Conservation (phyloP, 2,113 vertebrate species). For the Sarotherodon lohbergeri region DNA sequence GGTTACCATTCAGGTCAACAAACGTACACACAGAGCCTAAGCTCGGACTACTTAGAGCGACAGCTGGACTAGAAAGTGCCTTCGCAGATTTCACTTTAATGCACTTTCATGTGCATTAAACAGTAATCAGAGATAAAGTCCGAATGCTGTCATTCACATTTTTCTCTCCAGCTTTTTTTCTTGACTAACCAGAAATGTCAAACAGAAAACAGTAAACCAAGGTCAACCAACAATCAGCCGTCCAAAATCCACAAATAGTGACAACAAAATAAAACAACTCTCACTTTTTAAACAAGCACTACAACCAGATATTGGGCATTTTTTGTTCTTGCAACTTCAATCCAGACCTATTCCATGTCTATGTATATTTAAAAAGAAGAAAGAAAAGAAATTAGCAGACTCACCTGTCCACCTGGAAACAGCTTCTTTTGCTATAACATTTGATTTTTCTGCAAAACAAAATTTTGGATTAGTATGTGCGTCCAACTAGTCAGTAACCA, state of each 20-base stretch:
- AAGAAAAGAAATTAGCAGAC: constrained; percentile 11
- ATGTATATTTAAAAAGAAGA: background rate
- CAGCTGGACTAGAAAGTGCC: background rate
- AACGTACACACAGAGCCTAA: background rate
- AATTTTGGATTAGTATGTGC: background rate
- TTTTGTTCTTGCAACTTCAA: background rate
- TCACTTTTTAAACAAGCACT: background rate
- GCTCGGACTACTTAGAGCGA: background rate
- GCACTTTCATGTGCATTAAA: background rate
- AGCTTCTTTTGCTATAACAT: constrained; percentile 86
- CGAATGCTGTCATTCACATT: background rate
- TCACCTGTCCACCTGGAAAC: constrained; percentile 95
- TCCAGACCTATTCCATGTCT: background rate
- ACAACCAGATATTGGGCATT: background rate
- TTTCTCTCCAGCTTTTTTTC: too few relatives aligned
- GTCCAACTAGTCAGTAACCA: background rate
- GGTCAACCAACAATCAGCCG: background rate
- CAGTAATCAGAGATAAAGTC: background rate
- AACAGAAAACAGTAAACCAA: background rate
- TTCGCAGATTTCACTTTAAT: background rate
- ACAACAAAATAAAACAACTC: background rate
- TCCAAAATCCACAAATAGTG: background rate
- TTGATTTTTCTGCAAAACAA: constrained; percentile 79
- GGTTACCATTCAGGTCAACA: constrained; percentile 31
- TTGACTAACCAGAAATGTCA: background rate